phyloP scores from a whole-genome alignment of 2,113 vertebrate genomes.

The Percopsis transmontana region DNA sequence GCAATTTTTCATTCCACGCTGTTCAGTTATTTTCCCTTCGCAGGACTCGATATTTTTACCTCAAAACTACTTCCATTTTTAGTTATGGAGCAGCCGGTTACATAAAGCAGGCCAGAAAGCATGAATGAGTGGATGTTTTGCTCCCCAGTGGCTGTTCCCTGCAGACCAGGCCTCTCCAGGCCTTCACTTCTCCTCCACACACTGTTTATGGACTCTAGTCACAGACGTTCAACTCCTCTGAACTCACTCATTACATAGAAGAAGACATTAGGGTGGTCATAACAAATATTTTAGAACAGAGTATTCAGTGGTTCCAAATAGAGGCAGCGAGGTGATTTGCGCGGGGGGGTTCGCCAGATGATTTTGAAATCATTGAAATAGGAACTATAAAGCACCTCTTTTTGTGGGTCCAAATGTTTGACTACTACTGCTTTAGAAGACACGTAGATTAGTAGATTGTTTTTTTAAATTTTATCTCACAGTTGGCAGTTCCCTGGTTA shows the following conservation, averaged over 20 bases:
- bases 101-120: slow-evolving; percentile 50
- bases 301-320: too few species aligned
- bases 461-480: too few species aligned
- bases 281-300: neutral
- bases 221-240: neutral
- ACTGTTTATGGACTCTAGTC: slow-evolving; percentile 41
- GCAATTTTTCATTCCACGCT: slow-evolving; percentile 33
- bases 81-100: slow-evolving; percentile 58
- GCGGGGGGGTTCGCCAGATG: too few species aligned
- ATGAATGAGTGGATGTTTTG: slow-evolving; percentile 64
- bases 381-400: too few species aligned
- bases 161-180: slow-evolving; percentile 18
- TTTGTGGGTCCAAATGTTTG: too few species aligned
- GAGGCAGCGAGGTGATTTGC: too few species aligned
- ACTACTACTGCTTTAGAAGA: too few species aligned
- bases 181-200: slow-evolving; percentile 36
- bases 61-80: slow-evolving; percentile 67
- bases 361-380: too few species aligned
- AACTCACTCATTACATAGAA: neutral
- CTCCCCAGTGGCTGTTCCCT: slow-evolving; percentile 26
- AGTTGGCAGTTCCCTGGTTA: too few species aligned
- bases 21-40: slow-evolving; percentile 37
- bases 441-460: too few species aligned
- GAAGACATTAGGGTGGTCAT: too few species aligned
- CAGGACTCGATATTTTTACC: slow-evolving; percentile 52